Base-by-base conservation (phyloP, 2,888 invertebrate genomes). In the Leptopilina syphax region DNA sequence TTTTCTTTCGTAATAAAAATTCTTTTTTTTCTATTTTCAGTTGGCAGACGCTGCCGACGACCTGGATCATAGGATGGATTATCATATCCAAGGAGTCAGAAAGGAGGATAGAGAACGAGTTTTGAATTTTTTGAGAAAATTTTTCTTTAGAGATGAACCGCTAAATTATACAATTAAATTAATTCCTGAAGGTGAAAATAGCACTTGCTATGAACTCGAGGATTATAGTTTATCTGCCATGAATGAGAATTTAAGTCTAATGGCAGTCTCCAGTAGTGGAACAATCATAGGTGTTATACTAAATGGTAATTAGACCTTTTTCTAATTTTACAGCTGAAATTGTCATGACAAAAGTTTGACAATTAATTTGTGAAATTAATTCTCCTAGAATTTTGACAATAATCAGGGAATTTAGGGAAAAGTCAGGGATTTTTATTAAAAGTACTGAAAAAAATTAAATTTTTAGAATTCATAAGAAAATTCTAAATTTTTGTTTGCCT, bases 101-200 rank as follows among this genome's bases (percentile, higher is more conserved):
- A 91, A 92, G 24, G 92, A 93, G 77, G 95, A 95, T 86, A 90
- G 91, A 1, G 93, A 93, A 3, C 92, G 91, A 66, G 94, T 95
- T 88, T 92, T 95, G 81, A 90, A 92, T 57, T 94, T 95, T 87
- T 91, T 95, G 1, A 93, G 92, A 84, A 93, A 93, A 80, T 95
- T 94, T 90, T 96, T 96, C 93, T 96, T 95, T 92, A 94, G 93
- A 54, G 96, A 96, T 86, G 96, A 96, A 86, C 96, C 96, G 0
- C 92, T 96, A 84, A 96, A 96, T 91, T 90, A 93, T 9, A 93
- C 93, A 67, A 93, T 95, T 63, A 92, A 94, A 79, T 91, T 96
- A 1, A 92, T 95, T 81, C 89, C 91, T n/a, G 94, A 94, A 80
- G 94, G 93, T 0, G 94, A 94, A 24, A 93, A 94, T 66, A 93